phyloP scores from a whole-genome alignment of 2,113 vertebrate genomes.

The Daboia siamensis region DNA sequence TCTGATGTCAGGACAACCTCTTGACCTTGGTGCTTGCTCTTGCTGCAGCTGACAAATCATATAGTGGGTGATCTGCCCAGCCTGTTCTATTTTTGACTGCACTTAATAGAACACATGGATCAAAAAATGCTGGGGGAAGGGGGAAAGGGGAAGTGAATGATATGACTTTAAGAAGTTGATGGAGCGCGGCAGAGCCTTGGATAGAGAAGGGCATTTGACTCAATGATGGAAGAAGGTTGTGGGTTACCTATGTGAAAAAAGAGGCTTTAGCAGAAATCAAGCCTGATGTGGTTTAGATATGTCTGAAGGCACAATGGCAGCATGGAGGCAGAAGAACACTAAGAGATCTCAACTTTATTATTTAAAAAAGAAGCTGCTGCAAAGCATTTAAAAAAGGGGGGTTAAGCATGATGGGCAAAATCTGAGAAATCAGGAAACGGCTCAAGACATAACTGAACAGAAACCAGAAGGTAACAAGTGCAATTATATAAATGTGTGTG shows the following conservation, averaged over 20 bases:
- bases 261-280: neutral
- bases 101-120: rapidly evolving
- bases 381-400: neutral
- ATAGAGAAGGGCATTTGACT: neutral
- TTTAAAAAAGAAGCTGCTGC: neutral
- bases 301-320: neutral
- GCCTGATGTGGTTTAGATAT: neutral
- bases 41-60: neutral
- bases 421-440: neutral
- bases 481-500: neutral
- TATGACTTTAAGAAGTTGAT: neutral
- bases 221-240: neutral
- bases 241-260: neutral
- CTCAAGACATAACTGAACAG: neutral
- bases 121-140: neutral
- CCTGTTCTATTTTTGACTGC: slow-evolving; percentile 8
- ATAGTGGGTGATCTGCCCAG: neutral
- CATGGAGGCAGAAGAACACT: neutral
- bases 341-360: neutral
- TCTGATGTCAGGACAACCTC: neutral
- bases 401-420: neutral
- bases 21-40: slow-evolving; percentile 23
- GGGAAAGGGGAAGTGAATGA: neutral
- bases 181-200: neutral
- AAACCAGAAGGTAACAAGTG: neutral